Conservation (phyloP, 2,888 invertebrate genomes). For the Chymomyza procnemis region DNA sequence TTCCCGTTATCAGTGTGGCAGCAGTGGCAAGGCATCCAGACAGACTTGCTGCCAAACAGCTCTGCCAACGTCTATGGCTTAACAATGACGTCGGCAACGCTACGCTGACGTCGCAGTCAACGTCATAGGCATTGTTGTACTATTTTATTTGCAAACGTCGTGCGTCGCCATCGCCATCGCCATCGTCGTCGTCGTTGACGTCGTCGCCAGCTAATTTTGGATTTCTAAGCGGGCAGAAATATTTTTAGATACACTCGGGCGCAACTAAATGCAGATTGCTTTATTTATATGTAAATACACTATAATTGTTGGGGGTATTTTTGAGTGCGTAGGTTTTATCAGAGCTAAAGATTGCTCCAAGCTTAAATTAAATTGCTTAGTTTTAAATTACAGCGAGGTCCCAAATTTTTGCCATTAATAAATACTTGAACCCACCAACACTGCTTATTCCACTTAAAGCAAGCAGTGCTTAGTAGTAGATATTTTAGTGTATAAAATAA, state of each 20-base stretch:
- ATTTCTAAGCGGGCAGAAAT: constrained; percentile 68
- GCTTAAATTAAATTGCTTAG: no score
- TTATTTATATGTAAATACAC: background rate
- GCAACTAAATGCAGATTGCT: constrained; percentile 56
- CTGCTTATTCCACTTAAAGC: no score
- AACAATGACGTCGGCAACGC: background rate
- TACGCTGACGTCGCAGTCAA: constrained; percentile 32
- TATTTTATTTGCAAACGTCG: constrained; percentile 4
- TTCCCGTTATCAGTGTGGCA: constrained; percentile 68
- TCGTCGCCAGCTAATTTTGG: constrained; percentile 65
- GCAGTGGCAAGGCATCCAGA: constrained; percentile 27
- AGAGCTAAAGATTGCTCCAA: no score
- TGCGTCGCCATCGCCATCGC: constrained; percentile 20
- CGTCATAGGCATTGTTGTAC: constrained; percentile 40
- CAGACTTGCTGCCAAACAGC: constrained; percentile 68
- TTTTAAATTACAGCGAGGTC: no score
- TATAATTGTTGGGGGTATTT: no score
- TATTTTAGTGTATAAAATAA: no score
- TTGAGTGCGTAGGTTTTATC: no score
- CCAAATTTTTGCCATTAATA: no score
- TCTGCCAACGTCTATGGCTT: constrained; percentile 36
- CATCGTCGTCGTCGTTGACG: constrained; percentile 49
- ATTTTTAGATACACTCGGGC: constrained; percentile 51
- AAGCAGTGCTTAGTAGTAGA: no score
- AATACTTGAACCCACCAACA: no score